A percentile compares a stretch with the other conserved stretches of the same genome.
These are phyloP conservation scores for Philopotamus ludificatus DNA, from an alignment of 1,140 invertebrate species.

Conservation along the genomic window DNA sequence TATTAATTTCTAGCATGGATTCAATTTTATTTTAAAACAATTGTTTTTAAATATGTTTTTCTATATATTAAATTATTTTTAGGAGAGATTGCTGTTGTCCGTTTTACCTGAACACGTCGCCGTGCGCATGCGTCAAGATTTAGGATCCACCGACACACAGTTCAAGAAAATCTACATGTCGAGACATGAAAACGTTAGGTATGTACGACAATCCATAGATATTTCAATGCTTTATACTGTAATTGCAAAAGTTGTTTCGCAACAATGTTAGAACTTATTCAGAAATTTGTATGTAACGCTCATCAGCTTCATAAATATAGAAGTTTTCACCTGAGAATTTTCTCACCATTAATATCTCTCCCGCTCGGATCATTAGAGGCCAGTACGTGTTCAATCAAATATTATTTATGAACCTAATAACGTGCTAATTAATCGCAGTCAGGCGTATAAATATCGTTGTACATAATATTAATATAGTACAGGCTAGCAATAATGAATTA, in stretches of 20 bases:
- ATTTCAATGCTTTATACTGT: no score
- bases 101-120: slow-evolving; percentile 94
- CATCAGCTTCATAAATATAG: background rate
- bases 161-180: slow-evolving; percentile 99
- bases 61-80: slow-evolving; percentile 43
- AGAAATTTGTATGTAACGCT: background rate
- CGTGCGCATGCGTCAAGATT: slow-evolving; percentile 88
- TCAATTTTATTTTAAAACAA: no score
- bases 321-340: slow-evolving; percentile 5
- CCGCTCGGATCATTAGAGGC: background rate
- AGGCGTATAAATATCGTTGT: no score
- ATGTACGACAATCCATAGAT: no score
- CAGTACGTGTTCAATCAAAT: background rate
- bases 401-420: no score
- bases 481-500: no score
- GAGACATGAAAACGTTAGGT: slow-evolving; percentile 94
- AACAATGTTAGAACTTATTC: no score
- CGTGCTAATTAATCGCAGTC: no score
- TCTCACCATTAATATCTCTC: background rate
- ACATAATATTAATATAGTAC: no score
- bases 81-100: slow-evolving; percentile 87
- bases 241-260: no score
- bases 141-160: slow-evolving; percentile 84
- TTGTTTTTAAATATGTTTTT: no score
- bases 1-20: no score